phyloP scores from a whole-genome alignment of 1,140 invertebrate species.

The Acromyrmex charruanus region DNA sequence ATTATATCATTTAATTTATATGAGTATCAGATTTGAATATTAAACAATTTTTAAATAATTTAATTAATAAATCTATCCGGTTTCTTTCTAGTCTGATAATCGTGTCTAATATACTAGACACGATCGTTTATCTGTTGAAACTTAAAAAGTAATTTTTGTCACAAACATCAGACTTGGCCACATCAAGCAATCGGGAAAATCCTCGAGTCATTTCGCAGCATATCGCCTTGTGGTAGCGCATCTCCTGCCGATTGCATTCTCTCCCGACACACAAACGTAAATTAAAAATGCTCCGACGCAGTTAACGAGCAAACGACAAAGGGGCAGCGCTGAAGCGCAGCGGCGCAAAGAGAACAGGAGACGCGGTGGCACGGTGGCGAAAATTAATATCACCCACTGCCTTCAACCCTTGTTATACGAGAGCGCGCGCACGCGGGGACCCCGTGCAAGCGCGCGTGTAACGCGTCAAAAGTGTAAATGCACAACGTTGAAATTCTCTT shows the following conservation, averaged over 20 bases:
- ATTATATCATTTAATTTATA: constrained; percentile 21
- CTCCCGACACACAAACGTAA: constrained; percentile 77
- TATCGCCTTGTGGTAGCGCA: constrained; percentile 55
- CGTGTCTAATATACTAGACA: not conserved
- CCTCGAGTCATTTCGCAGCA: constrained; percentile 28
- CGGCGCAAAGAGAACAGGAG: constrained; percentile 73
- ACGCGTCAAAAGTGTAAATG: constrained; percentile 67
- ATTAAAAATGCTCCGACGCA: constrained; percentile 80
- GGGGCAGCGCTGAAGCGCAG: constrained; percentile 73
- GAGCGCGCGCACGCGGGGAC: constrained; percentile 7
- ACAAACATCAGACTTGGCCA: not conserved
- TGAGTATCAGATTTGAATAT: not conserved
- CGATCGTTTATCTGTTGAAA: not conserved
- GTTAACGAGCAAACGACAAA: constrained; percentile 82
- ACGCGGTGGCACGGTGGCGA: constrained; percentile 71
- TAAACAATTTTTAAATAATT: not conserved
- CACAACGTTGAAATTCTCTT: constrained; percentile 47
- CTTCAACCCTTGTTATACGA: constrained; percentile 65
- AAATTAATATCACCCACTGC: constrained; percentile 79
- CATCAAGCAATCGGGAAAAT: constrained; percentile 15
- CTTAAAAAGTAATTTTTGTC: constrained; percentile 32
- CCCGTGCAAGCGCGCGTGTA: constrained; percentile 65
- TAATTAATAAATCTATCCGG: not conserved
- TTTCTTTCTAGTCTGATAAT: not conserved
- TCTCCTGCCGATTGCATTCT: constrained; percentile 68